Evolutionary conservation across 92 coral and sea anemone genomes (phyloP).

Genomic region (Zoanthus sociatus): DNA sequence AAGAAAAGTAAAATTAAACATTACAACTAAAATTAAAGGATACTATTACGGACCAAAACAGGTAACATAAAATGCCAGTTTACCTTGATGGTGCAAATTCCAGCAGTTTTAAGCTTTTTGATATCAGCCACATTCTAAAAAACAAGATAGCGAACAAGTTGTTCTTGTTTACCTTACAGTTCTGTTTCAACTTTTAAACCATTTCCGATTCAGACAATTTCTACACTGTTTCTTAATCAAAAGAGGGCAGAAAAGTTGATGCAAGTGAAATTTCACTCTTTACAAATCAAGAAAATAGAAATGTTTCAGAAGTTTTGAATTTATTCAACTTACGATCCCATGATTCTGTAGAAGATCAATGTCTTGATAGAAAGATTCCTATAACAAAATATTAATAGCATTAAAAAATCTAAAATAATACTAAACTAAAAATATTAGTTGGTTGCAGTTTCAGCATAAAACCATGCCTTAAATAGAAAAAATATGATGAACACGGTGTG

Average conservation of each 20-base stretch:
- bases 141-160: background rate
- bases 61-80: background rate
- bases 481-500: too few relatives aligned
- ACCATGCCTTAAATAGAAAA: too few relatives aligned
- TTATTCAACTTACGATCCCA: slow-evolving; percentile 85
- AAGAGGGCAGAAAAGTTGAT: too few relatives aligned
- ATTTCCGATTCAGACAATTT: too few relatives aligned
- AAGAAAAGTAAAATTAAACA: background rate
- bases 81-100: slow-evolving; percentile 96
- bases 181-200: too few relatives aligned
- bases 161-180: too few relatives aligned
- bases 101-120: slow-evolving; percentile 90
- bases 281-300: background rate
- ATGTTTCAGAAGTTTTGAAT: background rate
- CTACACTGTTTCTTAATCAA: too few relatives aligned
- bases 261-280: background rate
- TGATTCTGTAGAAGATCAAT: slow-evolving; percentile 93
- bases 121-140: slow-evolving; percentile 95
- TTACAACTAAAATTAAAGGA: background rate
- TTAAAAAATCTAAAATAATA: background rate
- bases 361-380: slow-evolving; percentile 97
- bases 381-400: background rate
- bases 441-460: too few relatives aligned
- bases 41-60: background rate
- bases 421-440: too few relatives aligned